These are phyloP conservation scores for Drosophila vallismaia DNA, from an alignment of 2,888 invertebrate species.

Conservation along the genomic window DNA sequence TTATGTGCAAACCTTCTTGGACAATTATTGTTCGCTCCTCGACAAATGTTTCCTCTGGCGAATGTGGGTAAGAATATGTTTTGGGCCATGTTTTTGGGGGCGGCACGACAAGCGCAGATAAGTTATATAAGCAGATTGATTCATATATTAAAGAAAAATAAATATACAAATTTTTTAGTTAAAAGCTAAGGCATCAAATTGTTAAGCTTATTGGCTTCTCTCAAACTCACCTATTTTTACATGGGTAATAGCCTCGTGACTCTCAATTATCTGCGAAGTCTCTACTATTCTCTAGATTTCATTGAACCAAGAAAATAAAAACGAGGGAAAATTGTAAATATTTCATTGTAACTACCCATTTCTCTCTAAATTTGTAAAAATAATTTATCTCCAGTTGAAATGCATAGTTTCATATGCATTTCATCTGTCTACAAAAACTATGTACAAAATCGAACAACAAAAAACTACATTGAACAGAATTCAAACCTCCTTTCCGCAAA, in stretches of 20 bases:
- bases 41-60: constrained; percentile 82
- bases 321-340: not conserved
- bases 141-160: constrained; percentile 57
- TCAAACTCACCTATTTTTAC: constrained; percentile 82
- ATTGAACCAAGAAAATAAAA: constrained; percentile 31
- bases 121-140: constrained; percentile 65
- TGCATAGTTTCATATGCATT: constrained; percentile 49
- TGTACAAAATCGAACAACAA: constrained; percentile 13
- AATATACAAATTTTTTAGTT: constrained; percentile 53
- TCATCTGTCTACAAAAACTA: constrained; percentile 45
- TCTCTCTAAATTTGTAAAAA: constrained; percentile 1
- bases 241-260: constrained; percentile 83
- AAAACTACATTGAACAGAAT: constrained; percentile 56
- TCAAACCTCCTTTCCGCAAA: constrained; percentile 84
- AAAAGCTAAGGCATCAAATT: constrained; percentile 20
- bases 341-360: not conserved
- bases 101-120: constrained; percentile 66
- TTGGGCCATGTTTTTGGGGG: constrained; percentile 43
- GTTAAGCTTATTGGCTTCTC: not conserved
- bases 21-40: constrained; percentile 83
- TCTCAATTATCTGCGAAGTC: constrained; percentile 82
- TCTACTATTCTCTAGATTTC: constrained; percentile 82
- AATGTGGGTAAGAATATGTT: constrained; percentile 42
- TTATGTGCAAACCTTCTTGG: constrained; percentile 83
- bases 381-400: constrained; percentile 47